These are phyloP conservation scores for Lepidurus arcticus DNA, from an alignment of 1,140 invertebrate genomes.

Conservation along the genomic window DNA sequence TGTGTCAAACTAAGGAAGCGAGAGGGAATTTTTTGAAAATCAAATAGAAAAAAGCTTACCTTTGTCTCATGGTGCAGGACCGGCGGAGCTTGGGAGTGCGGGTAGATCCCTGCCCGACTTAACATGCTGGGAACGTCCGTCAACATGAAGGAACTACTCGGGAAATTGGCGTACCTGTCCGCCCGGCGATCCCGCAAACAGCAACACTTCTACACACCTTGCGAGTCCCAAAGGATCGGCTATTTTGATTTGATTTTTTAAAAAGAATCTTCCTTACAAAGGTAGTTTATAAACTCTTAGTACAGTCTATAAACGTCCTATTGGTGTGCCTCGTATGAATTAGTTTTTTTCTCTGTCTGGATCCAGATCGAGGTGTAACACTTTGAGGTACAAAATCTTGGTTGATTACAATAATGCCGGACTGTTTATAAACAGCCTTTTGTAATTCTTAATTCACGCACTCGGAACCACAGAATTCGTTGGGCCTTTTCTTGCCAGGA, in stretches of 20 bases:
- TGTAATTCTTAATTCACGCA: too few species aligned
- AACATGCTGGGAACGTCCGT: conserved; percentile 34
- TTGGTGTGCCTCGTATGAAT: too few species aligned
- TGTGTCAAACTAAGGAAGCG: not conserved
- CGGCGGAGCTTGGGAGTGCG: conserved; percentile 31
- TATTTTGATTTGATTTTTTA: not conserved
- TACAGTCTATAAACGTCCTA: too few species aligned
- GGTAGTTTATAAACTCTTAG: too few species aligned
- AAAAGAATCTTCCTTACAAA: too few species aligned
- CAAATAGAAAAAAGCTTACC: conserved; percentile 19
- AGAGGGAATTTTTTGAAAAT: not conserved
- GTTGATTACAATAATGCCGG: too few species aligned
- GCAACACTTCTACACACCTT: conserved; percentile 4
- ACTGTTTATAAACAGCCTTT: too few species aligned
- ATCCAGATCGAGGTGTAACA: too few species aligned
- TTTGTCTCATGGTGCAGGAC: conserved; percentile 31
- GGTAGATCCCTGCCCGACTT: conserved; percentile 31
- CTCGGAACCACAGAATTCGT: too few species aligned
- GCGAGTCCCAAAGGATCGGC: not conserved
- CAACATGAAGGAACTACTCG: conserved; percentile 25
- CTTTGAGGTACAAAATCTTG: too few species aligned
- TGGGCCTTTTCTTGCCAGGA: too few species aligned
- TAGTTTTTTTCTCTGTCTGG: too few species aligned
- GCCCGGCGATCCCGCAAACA: conserved; percentile 12
- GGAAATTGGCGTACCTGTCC: not conserved